Evolutionary conservation across 2,888 invertebrate species (phyloP).

Genomic region (Ormyrus thymus): DNA sequence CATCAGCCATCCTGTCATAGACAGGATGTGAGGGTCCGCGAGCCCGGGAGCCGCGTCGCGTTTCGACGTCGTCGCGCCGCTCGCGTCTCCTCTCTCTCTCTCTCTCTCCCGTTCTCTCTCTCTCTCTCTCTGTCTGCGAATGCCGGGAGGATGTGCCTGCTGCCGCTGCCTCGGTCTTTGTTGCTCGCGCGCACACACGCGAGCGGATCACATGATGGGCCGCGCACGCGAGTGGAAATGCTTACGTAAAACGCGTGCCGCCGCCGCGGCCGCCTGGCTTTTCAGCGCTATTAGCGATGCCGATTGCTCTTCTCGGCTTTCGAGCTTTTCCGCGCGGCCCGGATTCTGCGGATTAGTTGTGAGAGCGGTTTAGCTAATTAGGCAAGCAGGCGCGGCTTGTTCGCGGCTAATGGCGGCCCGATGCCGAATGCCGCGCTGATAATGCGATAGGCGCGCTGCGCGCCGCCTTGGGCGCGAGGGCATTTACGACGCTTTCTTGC

Average conservation of each 20-base stretch:
- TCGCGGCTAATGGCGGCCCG: too few species aligned
- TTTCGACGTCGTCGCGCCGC: slow-evolving; percentile 45
- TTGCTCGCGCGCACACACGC: not conserved
- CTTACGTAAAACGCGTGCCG: not conserved
- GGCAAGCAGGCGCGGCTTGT: too few species aligned
- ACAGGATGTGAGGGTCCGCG: slow-evolving; percentile 74
- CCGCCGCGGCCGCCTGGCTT: not conserved
- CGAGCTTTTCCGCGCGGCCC: too few species aligned
- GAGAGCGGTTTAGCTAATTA: too few species aligned
- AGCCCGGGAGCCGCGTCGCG: slow-evolving; percentile 63
- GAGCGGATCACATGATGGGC: not conserved
- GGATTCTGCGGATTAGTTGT: too few species aligned
- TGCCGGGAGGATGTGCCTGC: not conserved
- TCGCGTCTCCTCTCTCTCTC: slow-evolving; percentile 8
- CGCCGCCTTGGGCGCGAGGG: too few species aligned
- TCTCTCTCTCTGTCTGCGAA: slow-evolving; percentile 4
- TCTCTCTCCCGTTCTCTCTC: slow-evolving; percentile 18
- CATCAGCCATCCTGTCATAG: slow-evolving; percentile 73
- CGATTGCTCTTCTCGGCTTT: too few species aligned
- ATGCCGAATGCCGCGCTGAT: too few species aligned
- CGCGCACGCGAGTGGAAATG: slow-evolving; percentile 1
- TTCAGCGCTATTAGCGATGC: too few species aligned
- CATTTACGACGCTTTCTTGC: too few species aligned
- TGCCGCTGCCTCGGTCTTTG: too few species aligned
- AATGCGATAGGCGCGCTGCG: too few species aligned